Evolutionary conservation across 2,797 vertebrate genomes (phyloP).

Genomic region (Scolopax bukidnonensis): DNA sequence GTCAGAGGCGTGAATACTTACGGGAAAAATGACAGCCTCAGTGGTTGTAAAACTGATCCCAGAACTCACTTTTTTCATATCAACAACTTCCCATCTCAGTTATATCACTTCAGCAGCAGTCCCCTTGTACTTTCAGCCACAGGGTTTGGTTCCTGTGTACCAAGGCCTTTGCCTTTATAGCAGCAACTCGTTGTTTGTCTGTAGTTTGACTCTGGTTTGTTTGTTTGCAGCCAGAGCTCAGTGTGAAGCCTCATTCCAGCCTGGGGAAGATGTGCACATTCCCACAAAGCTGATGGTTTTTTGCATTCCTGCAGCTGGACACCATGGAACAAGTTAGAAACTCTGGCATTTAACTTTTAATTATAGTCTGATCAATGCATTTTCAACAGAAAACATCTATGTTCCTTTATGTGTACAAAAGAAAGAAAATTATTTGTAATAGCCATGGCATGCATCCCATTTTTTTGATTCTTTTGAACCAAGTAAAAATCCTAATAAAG

Average conservation of each 20-base stretch:
- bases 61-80: neutral
- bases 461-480: neutral
- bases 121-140: neutral
- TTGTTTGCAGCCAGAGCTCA: neutral
- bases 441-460: neutral
- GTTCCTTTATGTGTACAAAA: neutral
- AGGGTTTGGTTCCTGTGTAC: neutral
- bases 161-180: neutral
- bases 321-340: neutral
- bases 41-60: neutral
- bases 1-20: neutral
- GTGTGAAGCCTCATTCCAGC: neutral
- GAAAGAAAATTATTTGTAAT: neutral
- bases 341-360: neutral
- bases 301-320: neutral
- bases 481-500: neutral
- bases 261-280: neutral
- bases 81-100: neutral
- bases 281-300: neutral
- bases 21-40: neutral
- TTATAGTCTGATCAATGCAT: neutral
- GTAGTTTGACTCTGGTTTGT: neutral
- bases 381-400: neutral
- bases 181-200: accelerated
- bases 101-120: neutral